A percentile compares a stretch with the other conserved stretches of the same genome.
These are phyloP conservation scores for Nomada lathburiana DNA, from an alignment of 2,888 invertebrate genomes.

Conservation along the genomic window DNA sequence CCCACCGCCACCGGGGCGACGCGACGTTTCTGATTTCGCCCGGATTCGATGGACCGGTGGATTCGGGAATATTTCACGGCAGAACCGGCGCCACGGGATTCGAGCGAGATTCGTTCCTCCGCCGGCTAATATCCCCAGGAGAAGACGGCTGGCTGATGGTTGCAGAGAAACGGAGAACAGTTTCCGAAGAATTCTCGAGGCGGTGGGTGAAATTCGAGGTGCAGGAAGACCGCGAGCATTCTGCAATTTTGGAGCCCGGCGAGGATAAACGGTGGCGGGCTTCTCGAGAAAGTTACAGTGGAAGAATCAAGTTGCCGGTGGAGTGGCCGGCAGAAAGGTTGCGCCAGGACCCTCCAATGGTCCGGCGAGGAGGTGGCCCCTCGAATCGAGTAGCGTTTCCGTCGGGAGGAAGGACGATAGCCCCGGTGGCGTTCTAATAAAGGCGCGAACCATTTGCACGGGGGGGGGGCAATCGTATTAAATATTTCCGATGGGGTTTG, in stretches of 20 bases:
- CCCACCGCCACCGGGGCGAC: too few relatives aligned
- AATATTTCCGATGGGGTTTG: background rate
- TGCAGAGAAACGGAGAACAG: background rate
- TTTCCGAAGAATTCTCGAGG: conserved; percentile 2
- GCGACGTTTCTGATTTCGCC: background rate
- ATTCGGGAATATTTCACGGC: too few relatives aligned
- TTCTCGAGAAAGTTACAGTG: conserved; percentile 47
- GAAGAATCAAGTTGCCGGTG: conserved; percentile 54
- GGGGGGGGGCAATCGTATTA: background rate
- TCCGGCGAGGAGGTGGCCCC: conserved; percentile 26
- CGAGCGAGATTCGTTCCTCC: too few relatives aligned
- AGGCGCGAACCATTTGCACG: background rate
- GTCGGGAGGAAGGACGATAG: conserved; percentile 25
- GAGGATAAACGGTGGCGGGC: conserved; percentile 14
- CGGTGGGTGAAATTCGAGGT: background rate
- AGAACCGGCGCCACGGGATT: background rate
- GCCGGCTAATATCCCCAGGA: background rate
- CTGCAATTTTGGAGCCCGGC: conserved; percentile 11
- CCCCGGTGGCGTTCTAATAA: too few relatives aligned
- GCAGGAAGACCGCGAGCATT: background rate
- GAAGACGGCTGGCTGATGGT: background rate
- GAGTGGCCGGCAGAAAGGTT: conserved; percentile 57
- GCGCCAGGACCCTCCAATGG: conserved; percentile 27
- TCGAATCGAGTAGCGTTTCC: conserved; percentile 47
- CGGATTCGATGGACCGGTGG: background rate